Base-by-base conservation (phyloP, 1,140 invertebrate species). In the Drosophila santomea region DNA sequence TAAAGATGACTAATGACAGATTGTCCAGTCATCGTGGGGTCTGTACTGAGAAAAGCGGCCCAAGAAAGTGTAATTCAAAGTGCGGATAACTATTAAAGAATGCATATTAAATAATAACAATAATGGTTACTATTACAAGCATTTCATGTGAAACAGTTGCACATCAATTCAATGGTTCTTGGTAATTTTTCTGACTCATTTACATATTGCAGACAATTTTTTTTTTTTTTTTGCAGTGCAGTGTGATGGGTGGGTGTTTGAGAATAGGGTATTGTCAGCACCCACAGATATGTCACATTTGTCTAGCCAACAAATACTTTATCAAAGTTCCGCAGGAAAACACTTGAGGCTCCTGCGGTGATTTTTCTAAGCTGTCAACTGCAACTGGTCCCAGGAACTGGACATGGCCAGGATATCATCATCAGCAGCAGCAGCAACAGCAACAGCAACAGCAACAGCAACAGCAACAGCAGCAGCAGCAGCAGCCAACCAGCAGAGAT, bases 351-450 rank as follows among this genome's bases (percentile, higher is more conserved):
- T 68, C 59, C 43, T 48, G 67, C 63, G 84, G 73, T 89, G 84
- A 88, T 88, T 88, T 88, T 88, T 88, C 83, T 88, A 89, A 88
- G 72, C 84, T 88, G 84, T 88, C 83, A 88, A 63, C 68, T 77
- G 84, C 83, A 88, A 71, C 80, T 76, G 66, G 43, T 59, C 78
- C 75, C 59, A 63, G 41, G 2, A 71, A 74, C 48, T 64, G 60
- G 71, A 58, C 80, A 83, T 79, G 80, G 68, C 75, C 67, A 48
- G 69, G 67, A 36, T 51, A 71, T 20, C 45, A 73, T 51, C 54
- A 67, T 15, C 60, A 62, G 4, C 66, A 68, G 44, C 25, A 47
- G 3, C 36, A 54, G 39, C 23, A 41, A 23, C 17, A 32, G 23
- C 38, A 62, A 25, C 35, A 43, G 14, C 60, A 62, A 4, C 54